Conservation (phyloP, 2,113 vertebrate species). For the Eidolon helvum region DNA sequence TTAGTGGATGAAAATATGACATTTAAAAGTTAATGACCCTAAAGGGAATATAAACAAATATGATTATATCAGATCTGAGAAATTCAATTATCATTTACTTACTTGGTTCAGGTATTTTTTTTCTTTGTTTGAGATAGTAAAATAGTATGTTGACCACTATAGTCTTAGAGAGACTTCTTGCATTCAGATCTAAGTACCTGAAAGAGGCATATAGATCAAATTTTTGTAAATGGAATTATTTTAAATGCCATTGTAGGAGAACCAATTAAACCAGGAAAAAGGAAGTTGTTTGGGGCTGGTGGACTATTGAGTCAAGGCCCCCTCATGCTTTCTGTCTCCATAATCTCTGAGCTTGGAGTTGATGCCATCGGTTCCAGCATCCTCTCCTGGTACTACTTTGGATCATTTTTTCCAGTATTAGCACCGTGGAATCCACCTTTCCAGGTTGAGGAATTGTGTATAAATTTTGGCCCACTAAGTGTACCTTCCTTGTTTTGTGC, state of each 20-base stretch:
- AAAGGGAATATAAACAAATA: background rate
- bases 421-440: background rate
- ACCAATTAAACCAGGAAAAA: background rate
- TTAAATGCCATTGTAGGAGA: background rate
- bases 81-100: slow-evolving; percentile 25
- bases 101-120: slow-evolving; percentile 4
- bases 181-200: background rate
- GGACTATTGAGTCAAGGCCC: background rate
- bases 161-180: background rate
- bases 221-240: slow-evolving; percentile 4
- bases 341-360: background rate
- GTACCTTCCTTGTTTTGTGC: background rate
- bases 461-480: background rate
- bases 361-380: background rate
- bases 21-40: slow-evolving; percentile 12
- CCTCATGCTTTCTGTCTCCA: background rate
- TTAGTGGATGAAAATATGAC: background rate
- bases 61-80: background rate
- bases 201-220: background rate
- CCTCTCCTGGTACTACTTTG: background rate
- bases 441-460: background rate
- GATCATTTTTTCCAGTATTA: background rate
- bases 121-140: slow-evolving; percentile 20
- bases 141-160: background rate
- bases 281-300: background rate